Conservation (phyloP, 2,888 invertebrate genomes). For the Pterostichus madidus region DNA sequence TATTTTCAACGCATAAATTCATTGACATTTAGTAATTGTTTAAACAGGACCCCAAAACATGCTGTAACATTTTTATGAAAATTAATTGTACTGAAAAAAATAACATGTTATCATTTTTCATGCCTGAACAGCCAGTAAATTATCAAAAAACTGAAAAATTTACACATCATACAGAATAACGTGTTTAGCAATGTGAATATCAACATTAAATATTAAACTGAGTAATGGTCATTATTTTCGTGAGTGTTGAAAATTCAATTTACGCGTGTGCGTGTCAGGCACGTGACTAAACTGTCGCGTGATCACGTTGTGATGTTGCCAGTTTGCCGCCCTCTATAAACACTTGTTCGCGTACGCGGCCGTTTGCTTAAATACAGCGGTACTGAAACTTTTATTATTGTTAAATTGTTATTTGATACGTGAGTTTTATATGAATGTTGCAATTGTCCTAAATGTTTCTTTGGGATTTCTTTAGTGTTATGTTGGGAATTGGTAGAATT, state of each 20-base stretch:
- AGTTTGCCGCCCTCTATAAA: not conserved
- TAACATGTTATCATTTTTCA: not conserved
- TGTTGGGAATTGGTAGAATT: no score
- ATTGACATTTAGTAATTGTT: no score
- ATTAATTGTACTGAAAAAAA: not conserved
- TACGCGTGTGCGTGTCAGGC: constrained; percentile 11
- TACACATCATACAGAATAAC: constrained; percentile 19
- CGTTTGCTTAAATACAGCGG: constrained; percentile 15
- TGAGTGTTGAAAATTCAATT: constrained; percentile 33
- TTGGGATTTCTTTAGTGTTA: not conserved
- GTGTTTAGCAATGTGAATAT: constrained; percentile 31
- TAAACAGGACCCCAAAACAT: no score
- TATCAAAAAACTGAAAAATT: constrained; percentile 31
- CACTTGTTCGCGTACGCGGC: constrained; percentile 14
- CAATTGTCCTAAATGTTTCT: not conserved
- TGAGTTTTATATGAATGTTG: constrained; percentile 15
- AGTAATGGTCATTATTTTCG: constrained; percentile 25
- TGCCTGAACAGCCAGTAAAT: not conserved
- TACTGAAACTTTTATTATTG: constrained; percentile 44
- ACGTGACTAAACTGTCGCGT: constrained; percentile 22
- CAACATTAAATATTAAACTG: constrained; percentile 42
- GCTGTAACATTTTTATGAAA: not conserved
- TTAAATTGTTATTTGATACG: constrained; percentile 35
- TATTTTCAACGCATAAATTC: no score
- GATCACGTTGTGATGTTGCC: not conserved